A percentile compares a stretch with the other conserved stretches of the same genome.
These are phyloP conservation scores for Synodontis membranacea DNA, from an alignment of 2,113 vertebrate genomes.

Conservation along the genomic window DNA sequence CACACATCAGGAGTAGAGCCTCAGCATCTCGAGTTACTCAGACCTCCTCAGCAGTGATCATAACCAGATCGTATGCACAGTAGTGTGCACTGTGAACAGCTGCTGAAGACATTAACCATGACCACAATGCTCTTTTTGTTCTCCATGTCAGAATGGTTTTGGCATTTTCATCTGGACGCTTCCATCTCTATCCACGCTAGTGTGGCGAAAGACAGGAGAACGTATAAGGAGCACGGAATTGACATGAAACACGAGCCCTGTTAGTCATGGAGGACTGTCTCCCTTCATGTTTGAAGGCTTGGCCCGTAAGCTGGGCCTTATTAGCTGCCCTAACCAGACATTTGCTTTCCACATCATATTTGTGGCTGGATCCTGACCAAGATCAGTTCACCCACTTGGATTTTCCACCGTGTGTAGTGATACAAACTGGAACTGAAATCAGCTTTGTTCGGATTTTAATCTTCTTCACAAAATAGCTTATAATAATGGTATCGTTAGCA, in stretches of 20 bases:
- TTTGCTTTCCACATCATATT: background rate
- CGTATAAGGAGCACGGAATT: conserved; percentile 27
- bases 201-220: conserved; percentile 17
- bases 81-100: conserved; percentile 41
- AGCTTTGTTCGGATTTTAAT: background rate
- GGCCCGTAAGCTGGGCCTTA: background rate
- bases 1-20: conserved; percentile 38
- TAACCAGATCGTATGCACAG: conserved; percentile 37
- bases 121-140: conserved; percentile 44
- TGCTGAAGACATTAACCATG: conserved; percentile 65
- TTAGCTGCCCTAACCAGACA: background rate
- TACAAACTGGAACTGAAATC: background rate
- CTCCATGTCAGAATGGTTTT: conserved; percentile 22
- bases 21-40: conserved; percentile 60
- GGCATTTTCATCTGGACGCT: conserved; percentile 14
- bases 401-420: background rate
- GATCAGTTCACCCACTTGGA: background rate
- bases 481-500: background rate
- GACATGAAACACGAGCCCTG: background rate
- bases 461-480: background rate
- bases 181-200: background rate
- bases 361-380: background rate
- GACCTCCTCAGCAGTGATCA: conserved; percentile 52
- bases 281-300: background rate
- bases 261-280: background rate